phyloP scores from a whole-genome alignment of 2,888 invertebrate genomes.

The Seira ritae region DNA sequence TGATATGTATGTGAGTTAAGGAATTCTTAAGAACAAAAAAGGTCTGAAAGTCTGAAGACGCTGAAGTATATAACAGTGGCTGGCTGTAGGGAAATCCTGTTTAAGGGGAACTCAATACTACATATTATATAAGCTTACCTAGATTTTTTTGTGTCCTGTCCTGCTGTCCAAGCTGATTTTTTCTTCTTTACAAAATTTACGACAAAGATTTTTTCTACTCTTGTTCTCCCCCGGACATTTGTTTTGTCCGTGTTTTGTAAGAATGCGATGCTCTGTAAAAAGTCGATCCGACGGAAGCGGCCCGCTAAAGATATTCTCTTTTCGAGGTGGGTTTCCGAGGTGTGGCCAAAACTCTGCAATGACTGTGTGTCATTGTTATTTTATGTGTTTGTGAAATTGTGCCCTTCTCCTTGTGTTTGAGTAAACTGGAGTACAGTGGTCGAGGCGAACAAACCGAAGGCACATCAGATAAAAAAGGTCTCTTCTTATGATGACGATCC shows the following conservation, averaged over 20 bases:
- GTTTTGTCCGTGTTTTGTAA: conserved; percentile 21
- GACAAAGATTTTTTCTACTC: background rate
- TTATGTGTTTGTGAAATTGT: conserved; percentile 31
- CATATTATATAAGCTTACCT: too few species aligned
- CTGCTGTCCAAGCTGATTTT: background rate
- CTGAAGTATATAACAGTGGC: too few species aligned
- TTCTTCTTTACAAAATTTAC: background rate
- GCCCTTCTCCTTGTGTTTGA: conserved; percentile 34
- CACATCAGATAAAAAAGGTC: conserved; percentile 45
- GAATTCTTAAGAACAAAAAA: conserved; percentile 28
- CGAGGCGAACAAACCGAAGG: conserved; percentile 26
- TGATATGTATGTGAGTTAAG: conserved; percentile 36
- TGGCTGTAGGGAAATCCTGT: background rate
- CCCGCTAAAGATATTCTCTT: conserved; percentile 56
- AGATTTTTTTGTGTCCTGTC: background rate
- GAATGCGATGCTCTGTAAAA: conserved; percentile 50
- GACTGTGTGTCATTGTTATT: conserved; percentile 45
- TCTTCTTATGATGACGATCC: too few species aligned
- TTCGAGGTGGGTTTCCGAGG: conserved; percentile 56
- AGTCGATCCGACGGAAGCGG: conserved; percentile 63
- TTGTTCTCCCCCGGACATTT: conserved; percentile 3
- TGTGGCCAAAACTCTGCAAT: conserved; percentile 59
- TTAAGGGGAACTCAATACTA: too few species aligned
- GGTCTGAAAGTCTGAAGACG: too few species aligned
- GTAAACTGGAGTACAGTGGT: background rate